These are phyloP conservation scores for Steatornis caripensis DNA, from an alignment of 2,113 vertebrate genomes.

Conservation along the genomic window DNA sequence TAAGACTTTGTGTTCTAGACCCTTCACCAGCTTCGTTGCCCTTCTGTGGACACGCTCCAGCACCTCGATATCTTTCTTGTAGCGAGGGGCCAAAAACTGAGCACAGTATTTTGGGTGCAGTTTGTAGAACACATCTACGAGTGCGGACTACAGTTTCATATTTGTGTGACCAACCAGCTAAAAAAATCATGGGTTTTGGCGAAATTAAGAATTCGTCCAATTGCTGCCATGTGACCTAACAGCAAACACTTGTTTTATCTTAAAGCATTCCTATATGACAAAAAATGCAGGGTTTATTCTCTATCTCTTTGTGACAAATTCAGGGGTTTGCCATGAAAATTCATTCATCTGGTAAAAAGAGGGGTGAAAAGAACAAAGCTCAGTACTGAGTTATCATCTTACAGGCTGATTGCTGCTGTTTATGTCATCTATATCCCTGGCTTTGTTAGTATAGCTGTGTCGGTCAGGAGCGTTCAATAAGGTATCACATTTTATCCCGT, in stretches of 20 bases:
- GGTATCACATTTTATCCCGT: background rate
- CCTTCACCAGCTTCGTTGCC: background rate
- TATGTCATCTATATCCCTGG: background rate
- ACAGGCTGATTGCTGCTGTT: background rate
- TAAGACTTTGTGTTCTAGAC: background rate
- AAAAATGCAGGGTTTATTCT: background rate
- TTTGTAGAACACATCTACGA: too few relatives aligned
- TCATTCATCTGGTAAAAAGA: background rate
- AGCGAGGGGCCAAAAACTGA: background rate
- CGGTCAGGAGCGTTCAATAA: background rate
- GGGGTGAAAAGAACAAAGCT: background rate
- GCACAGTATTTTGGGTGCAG: background rate
- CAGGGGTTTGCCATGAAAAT: background rate
- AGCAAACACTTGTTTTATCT: background rate
- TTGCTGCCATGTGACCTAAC: background rate
- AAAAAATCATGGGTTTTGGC: background rate
- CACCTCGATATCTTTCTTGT: background rate
- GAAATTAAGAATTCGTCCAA: background rate
- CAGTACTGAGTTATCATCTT: background rate
- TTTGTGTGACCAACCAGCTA: background rate
- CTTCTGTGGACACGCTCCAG: background rate
- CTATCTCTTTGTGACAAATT: background rate
- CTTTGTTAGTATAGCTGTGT: background rate
- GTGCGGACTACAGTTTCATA: background rate
- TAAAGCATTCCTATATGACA: background rate